Base-by-base conservation (phyloP, 2,113 vertebrate genomes). In the Zeus faber region DNA sequence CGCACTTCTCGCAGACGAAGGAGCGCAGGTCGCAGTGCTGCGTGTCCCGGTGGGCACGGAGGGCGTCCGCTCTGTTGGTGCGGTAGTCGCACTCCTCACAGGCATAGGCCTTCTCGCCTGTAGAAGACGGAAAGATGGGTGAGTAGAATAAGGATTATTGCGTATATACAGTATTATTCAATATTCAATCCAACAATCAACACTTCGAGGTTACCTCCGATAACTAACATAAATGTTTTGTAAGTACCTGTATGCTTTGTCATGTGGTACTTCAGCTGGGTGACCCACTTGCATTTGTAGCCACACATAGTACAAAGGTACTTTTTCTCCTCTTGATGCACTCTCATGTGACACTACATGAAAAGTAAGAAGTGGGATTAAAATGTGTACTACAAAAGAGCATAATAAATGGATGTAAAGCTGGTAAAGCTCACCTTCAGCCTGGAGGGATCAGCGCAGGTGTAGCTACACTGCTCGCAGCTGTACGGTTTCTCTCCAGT, bases 251-350 rank as follows among this genome's bases (percentile, higher is more conserved):
- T 98, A 80, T 99, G 97, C 60, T 95, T 98, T 3, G 93, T 98
- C 96, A 99, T 98, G 85, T 99, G 97, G 62, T 96, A 98, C 78
- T 99, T 99, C 65, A 99, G 91, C 76, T 99, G 96, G 77, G 95
- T 99, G 35, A 95, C 90, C 97, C 97, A 99, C 68, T 99, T 99
- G 90, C 97, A 99, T 77, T 97, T 99, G 87, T 98, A 99, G 58
- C 96, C 97, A 1, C 97, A 99, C 35, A 96, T 93, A 0, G 95
- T 95, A 65, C 97, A 99, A 47, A 99, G 90, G 35, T 97, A 99
- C 62, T 98, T 99, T 54, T 92, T 89, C 67, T 99, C 94, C 8
- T 97, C 94, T 77, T 92, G 93, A 78, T 99, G 97, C 76, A 95
- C 98, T 50, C 96, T 88, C 95, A 97, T 97, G 55, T 99, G 97